Evolutionary conservation across 2,113 vertebrate species (phyloP).

Genomic region (Xyliphius kryptos): DNA sequence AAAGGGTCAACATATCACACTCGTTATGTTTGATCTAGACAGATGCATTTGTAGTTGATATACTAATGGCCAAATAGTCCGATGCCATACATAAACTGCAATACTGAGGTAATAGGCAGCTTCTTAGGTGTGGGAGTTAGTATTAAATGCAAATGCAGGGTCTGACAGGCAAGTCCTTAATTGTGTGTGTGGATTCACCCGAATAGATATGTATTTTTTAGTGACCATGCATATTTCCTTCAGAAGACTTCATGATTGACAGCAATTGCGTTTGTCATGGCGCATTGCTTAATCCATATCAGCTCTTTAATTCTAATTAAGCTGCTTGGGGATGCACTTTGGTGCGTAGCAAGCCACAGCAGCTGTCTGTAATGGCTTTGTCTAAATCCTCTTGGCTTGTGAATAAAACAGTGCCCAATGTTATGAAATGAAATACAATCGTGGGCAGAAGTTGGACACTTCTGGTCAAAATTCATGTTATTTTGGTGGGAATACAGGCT

Average conservation of each 20-base stretch:
- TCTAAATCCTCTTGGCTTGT: conserved; percentile 39
- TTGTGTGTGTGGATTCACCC: conserved; percentile 20
- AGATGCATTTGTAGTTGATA: conserved; percentile 7
- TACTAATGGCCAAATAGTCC: neutral
- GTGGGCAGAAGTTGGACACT: neutral
- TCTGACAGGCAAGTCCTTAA: conserved; percentile 30
- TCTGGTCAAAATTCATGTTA: too few species aligned
- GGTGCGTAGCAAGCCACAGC: conserved; percentile 27
- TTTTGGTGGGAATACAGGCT: too few species aligned
- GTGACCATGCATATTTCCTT: conserved; percentile 22
- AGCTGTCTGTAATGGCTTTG: conserved; percentile 36
- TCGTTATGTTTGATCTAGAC: neutral
- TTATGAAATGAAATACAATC: conserved; percentile 3
- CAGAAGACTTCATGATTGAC: conserved; percentile 41
- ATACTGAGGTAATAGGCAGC: neutral
- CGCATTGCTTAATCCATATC: conserved; percentile 45
- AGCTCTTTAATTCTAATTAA: conserved; percentile 53
- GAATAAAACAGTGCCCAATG: conserved; percentile 32
- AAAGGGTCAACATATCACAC: too few species aligned
- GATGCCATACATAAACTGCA: neutral
- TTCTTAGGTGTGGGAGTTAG: neutral
- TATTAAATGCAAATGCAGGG: conserved; percentile 11
- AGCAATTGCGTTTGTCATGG: conserved; percentile 38
- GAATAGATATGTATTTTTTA: conserved; percentile 28
- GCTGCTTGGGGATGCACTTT: conserved; percentile 31